Evolutionary conservation across 2,888 invertebrate species (phyloP).

Genomic region (Aleiodes alternator): DNA sequence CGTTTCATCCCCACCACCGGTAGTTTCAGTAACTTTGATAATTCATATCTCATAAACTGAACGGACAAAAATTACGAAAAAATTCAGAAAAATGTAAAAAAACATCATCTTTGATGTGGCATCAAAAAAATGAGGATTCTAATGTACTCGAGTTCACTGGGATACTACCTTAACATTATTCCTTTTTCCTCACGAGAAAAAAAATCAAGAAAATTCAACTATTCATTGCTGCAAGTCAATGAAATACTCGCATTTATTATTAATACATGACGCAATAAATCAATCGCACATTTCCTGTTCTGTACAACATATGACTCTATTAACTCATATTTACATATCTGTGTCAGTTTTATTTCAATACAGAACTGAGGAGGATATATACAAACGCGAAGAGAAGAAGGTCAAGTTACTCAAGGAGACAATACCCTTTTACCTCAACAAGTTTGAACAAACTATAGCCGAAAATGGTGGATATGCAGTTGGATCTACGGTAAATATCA

Average conservation of each 20-base stretch:
- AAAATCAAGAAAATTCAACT: background rate
- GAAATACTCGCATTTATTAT: background rate
- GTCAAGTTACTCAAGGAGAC: slow-evolving; percentile 77
- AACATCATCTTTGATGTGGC: too few species aligned
- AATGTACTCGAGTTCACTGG: too few species aligned
- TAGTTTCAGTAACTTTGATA: too few species aligned
- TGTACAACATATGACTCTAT: background rate
- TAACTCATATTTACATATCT: slow-evolving; percentile 26
- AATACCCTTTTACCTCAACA: slow-evolving; percentile 78
- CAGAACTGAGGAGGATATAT: slow-evolving; percentile 77
- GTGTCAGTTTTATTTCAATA: slow-evolving; percentile 76
- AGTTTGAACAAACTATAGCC: slow-evolving; percentile 78
- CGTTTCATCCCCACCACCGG: too few species aligned
- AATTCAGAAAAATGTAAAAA: too few species aligned
- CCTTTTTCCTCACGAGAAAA: too few species aligned
- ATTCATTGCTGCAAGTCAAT: background rate
- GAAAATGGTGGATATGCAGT: slow-evolving; percentile 78
- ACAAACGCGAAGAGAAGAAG: slow-evolving; percentile 78
- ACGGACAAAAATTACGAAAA: too few species aligned
- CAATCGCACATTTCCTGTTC: background rate
- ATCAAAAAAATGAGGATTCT: too few species aligned
- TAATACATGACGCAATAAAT: background rate
- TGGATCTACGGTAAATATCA: slow-evolving; percentile 76
- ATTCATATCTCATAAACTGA: too few species aligned
- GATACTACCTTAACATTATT: too few species aligned